A percentile compares a stretch with the other conserved stretches of the same genome.
Conservation (phyloP, 2,113 vertebrate genomes). For the Ellobius talpinus region DNA sequence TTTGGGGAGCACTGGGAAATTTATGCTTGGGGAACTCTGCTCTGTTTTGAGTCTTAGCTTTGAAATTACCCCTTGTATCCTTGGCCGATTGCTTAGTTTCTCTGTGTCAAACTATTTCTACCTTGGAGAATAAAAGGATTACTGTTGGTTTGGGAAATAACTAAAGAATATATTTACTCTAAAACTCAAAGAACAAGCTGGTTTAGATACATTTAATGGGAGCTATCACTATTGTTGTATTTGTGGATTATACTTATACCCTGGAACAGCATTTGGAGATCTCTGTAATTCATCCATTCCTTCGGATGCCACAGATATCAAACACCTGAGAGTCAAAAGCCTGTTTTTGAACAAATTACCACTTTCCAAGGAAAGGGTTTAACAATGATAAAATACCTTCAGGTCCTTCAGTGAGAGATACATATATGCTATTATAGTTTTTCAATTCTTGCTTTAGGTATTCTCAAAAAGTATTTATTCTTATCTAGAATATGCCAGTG, state of each 20-base stretch:
- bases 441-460: background rate
- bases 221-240: background rate
- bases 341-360: background rate
- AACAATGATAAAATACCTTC: conserved; percentile 9
- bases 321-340: background rate
- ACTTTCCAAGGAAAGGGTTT: conserved; percentile 6
- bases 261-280: background rate
- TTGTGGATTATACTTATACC: background rate
- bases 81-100: background rate
- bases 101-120: background rate
- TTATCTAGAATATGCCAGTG: background rate
- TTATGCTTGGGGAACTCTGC: background rate
- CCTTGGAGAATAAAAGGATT: background rate
- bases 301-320: background rate
- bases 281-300: background rate
- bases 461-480: background rate
- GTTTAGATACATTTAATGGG: background rate
- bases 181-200: background rate
- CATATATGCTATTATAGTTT: background rate
- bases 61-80: background rate
- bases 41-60: background rate
- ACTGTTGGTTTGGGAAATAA: background rate
- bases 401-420: conserved; percentile 27
- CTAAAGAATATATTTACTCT: background rate
- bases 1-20: background rate